A percentile compares a stretch with the other conserved stretches of the same genome.
phyloP scores from a whole-genome alignment of 2,113 vertebrate genomes.

The Heterotis niloticus region DNA sequence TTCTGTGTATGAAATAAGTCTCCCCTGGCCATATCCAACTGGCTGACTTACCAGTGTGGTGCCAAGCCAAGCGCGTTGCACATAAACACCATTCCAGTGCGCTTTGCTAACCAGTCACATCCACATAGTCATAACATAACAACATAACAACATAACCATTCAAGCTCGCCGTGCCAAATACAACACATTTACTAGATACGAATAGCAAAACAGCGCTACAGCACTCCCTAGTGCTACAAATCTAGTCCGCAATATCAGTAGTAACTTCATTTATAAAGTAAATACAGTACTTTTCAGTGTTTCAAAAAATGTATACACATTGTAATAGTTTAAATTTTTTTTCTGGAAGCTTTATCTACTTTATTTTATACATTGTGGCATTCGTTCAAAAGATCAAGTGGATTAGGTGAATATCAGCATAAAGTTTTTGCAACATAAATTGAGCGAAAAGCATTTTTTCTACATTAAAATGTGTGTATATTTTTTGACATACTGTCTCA shows the following conservation, averaged over 20 bases:
- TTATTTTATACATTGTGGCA: too few species aligned
- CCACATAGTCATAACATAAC: not conserved
- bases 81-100: not conserved
- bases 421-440: too few species aligned
- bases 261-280: not conserved
- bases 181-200: not conserved
- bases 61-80: not conserved
- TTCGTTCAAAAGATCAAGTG: too few species aligned
- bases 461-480: too few species aligned
- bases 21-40: conserved; percentile 62
- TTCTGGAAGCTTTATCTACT: not conserved
- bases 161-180: not conserved
- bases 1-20: conserved; percentile 41
- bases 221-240: conserved; percentile 49
- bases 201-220: conserved; percentile 29
- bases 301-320: not conserved
- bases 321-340: not conserved
- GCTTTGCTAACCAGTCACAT: not conserved
- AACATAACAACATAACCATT: not conserved
- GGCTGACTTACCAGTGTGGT: conserved; percentile 41
- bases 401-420: too few species aligned
- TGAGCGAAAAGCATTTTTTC: too few species aligned
- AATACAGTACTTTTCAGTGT: not conserved
- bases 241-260: not conserved
- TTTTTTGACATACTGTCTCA: too few species aligned